Evolutionary conservation across 1,140 invertebrate species (phyloP), one percentile per base, ranked within the genome.

Genomic region (Neodiprion pinetum): DNA sequence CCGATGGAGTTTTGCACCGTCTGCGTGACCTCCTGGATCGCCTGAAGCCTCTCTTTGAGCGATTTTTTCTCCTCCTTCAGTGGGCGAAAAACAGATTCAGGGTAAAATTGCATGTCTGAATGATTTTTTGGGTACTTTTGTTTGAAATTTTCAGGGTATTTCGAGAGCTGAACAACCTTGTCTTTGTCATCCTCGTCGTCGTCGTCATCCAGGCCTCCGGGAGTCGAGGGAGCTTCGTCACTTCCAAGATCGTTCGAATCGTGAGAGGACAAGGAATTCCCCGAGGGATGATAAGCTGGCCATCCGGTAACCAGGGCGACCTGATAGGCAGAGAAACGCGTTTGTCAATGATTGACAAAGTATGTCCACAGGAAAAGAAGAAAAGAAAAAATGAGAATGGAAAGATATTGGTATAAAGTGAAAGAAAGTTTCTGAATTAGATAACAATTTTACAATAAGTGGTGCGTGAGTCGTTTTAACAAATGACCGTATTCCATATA

Each of bases 1-100:
- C 97, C 97, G 71, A 99, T 96, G 1, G 95, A 94, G 82, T 97
- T 97, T 88, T 99, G 97, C 1, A 99, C 96, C 50, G 94, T 95
- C 89, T 97, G 93, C 40, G 96, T 97, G 28, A 98, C 96, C 88
- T 99, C 97, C 87, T 99, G 97, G 76, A 98, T 97, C 3, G 96
- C 95, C 88, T 98, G 96, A 8, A 99, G 86, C 73, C 96, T 92
- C 88, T 98, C 97, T 85, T 98, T 97, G 76, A 99, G 90, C 81
- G 95, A 96, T 88, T 98, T 98, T 85, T 98, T 99, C 84, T 98
- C 97, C 87, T 98, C 97, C 94, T 97, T 82, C 11, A 87, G 86
- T 72, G 76, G 77, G 67, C 78, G 73, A 73, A 68, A 71, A 73
- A 77, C 23, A 48, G 17, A 74, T 14, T 14, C 9, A 69, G 21